A percentile compares a stretch with the other conserved stretches of the same genome.
Conservation (phyloP, 2,888 invertebrate species). For the Sisyra nigra region DNA sequence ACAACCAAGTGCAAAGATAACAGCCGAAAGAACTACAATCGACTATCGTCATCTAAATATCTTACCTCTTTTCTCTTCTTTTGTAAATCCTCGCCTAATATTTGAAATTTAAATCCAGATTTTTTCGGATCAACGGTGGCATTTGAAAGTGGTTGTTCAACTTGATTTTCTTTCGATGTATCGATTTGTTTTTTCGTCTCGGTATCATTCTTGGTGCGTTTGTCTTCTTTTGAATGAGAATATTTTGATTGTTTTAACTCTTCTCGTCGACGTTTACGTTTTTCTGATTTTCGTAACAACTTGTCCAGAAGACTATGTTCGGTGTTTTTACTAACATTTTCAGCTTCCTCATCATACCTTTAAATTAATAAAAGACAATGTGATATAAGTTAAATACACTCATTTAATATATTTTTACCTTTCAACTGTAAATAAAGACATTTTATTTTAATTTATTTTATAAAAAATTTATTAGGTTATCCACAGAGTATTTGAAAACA, state of each 20-base stretch:
- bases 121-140: constrained; percentile 6
- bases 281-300: constrained; percentile 42
- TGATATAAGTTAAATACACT: neutral
- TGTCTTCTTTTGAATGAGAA: neutral
- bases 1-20: too few relatives aligned
- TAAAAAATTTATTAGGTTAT: constrained; percentile 32
- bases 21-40: too few relatives aligned
- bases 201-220: neutral
- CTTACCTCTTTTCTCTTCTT: neutral
- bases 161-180: neutral
- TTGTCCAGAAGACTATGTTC: constrained; percentile 26
- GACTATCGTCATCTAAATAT: too few relatives aligned
- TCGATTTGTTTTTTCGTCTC: neutral
- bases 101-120: constrained; percentile 4
- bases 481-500: too few relatives aligned
- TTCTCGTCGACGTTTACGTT: constrained; percentile 28
- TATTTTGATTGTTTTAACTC: constrained; percentile 21
- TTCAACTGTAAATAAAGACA: constrained; percentile 12
- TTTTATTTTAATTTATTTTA: constrained; percentile 27
- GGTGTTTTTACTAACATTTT: neutral
- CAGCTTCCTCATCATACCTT: neutral
- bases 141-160: neutral
- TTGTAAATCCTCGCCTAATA: neutral
- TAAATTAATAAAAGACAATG: constrained; percentile 6
- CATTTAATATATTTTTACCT: constrained; percentile 16